Evolutionary conservation across 2,797 vertebrate genomes (phyloP).

Genomic region (Schizopygopsis malacanthus): DNA sequence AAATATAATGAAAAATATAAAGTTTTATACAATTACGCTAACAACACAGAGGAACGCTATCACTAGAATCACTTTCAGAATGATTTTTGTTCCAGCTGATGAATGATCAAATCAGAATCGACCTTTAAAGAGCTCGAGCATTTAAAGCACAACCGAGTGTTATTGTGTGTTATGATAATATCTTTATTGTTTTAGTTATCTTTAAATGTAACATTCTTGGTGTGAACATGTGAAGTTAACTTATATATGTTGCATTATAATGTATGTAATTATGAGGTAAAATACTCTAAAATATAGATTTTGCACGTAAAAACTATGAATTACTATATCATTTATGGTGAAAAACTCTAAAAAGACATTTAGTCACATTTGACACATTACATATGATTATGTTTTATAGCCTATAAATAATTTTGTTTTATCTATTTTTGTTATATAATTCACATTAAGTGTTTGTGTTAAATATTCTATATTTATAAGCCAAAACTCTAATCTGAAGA

Average conservation of each 20-base stretch:
- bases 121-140: background rate
- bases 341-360: background rate
- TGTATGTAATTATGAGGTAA: background rate
- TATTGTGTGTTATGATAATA: background rate
- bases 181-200: background rate
- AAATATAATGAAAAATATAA: background rate
- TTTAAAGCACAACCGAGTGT: background rate
- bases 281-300: background rate
- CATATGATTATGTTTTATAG: background rate
- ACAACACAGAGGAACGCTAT: background rate
- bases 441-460: background rate
- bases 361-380: background rate
- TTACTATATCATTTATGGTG: background rate
- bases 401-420: background rate
- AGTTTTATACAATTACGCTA: background rate
- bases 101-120: background rate
- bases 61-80: background rate
- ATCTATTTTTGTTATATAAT: background rate
- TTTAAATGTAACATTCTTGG: background rate
- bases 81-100: background rate
- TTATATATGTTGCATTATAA: background rate
- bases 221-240: background rate
- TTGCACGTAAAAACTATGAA: background rate
- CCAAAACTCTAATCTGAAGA: too few species aligned
- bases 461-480: background rate